Evolutionary conservation across 1,140 invertebrate genomes (phyloP).

Genomic region (Cydia pomonella): DNA sequence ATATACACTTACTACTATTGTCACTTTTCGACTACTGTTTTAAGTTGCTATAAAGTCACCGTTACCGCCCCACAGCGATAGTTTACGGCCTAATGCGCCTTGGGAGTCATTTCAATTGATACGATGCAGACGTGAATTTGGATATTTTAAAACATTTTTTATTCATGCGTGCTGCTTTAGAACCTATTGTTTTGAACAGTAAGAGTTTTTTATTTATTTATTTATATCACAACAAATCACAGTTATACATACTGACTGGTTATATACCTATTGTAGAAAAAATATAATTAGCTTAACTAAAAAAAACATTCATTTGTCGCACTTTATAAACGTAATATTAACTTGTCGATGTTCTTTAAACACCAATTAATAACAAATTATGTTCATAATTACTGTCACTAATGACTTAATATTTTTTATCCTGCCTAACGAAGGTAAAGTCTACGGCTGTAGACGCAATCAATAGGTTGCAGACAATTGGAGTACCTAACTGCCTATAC

Average conservation of each 20-base stretch:
- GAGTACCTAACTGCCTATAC: not conserved
- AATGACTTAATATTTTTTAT: not conserved
- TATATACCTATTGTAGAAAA: not conserved
- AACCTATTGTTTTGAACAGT: not conserved
- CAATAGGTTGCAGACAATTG: not conserved
- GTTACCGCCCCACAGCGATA: constrained; percentile 21
- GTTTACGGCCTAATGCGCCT: constrained; percentile 15
- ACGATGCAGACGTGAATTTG: not conserved
- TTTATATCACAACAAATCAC: too few relatives aligned
- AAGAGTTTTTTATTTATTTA: too few relatives aligned
- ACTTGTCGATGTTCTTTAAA: not conserved
- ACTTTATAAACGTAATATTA: not conserved
- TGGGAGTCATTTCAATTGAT: constrained; percentile 24
- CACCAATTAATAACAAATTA: not conserved
- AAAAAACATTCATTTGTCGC: not conserved
- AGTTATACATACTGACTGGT: too few relatives aligned
- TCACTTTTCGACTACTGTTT: constrained; percentile 34
- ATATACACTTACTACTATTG: constrained; percentile 51
- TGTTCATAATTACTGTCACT: not conserved
- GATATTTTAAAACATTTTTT: not conserved
- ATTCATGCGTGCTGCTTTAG: not conserved
- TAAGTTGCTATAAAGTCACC: constrained; percentile 24
- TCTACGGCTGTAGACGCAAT: not conserved
- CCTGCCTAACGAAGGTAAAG: not conserved
- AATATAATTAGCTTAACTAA: too few relatives aligned